Percentiles rank a stretch among this genome's conserved stretches.
phyloP scores from a whole-genome alignment of 2,888 invertebrate genomes.

The Physocephala rufipes region DNA sequence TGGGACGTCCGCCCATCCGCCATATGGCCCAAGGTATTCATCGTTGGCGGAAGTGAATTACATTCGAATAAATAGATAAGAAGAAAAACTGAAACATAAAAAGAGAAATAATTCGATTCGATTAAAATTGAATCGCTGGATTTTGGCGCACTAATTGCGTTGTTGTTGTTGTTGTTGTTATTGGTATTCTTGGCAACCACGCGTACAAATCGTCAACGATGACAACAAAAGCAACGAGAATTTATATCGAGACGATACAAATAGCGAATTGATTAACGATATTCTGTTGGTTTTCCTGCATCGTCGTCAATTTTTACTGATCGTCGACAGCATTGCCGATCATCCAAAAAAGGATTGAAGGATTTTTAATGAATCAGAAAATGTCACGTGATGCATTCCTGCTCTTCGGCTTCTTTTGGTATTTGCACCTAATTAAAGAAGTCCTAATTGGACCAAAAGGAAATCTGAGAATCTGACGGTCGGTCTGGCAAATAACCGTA shows the following conservation, averaged over 20 bases:
- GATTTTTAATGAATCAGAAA: constrained; percentile 36
- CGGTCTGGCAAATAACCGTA: no score
- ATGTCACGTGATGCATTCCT: constrained; percentile 28
- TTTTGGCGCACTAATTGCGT: constrained; percentile 35
- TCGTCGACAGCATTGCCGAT: constrained; percentile 1
- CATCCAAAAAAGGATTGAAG: constrained; percentile 34
- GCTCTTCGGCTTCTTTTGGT: constrained; percentile 29
- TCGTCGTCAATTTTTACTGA: constrained; percentile 30
- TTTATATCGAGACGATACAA: constrained; percentile 1
- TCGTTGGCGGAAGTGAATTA: neutral
- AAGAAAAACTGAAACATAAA: neutral
- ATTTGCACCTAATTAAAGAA: constrained; percentile 55
- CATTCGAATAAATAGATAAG: neutral
- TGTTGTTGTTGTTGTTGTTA: constrained; percentile 24
- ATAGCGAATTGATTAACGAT: no score
- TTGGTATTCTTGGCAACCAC: neutral
- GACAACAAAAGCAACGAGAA: constrained; percentile 17
- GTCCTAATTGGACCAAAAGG: constrained; percentile 49
- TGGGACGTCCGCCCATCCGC: neutral
- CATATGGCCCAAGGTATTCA: neutral
- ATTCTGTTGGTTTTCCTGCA: neutral
- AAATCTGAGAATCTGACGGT: neutral
- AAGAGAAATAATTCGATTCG: constrained; percentile 16
- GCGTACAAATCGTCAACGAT: constrained; percentile 38
- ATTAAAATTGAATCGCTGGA: constrained; percentile 34